Evolutionary conservation across 2,888 invertebrate species (phyloP).

Genomic region (Ormyrus labotus): DNA sequence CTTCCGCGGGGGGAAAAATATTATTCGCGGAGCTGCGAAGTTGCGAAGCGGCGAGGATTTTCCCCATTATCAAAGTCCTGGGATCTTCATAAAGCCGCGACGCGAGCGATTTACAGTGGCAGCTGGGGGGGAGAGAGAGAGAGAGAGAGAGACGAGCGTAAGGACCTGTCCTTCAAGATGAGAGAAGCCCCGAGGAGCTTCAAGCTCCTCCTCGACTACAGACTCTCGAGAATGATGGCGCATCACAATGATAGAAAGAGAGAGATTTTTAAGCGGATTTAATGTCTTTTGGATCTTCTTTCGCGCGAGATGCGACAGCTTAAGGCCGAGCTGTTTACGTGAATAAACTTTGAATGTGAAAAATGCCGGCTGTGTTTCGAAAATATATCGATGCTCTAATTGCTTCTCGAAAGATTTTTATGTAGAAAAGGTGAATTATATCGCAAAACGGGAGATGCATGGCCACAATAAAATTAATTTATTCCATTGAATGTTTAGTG

Average conservation of each 20-base stretch:
- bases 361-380: too few relatives aligned
- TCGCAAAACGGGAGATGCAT: background rate
- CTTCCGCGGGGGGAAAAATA: constrained; percentile 60
- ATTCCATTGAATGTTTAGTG: too few relatives aligned
- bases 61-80: constrained; percentile 60
- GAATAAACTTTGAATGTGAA: too few relatives aligned
- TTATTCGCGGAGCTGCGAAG: constrained; percentile 57
- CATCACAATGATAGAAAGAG: constrained; percentile 43
- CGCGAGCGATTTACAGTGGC: constrained; percentile 14
- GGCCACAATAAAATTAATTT: too few relatives aligned
- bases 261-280: constrained; percentile 48
- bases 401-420: too few relatives aligned
- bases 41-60: constrained; percentile 60
- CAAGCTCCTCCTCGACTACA: constrained; percentile 15
- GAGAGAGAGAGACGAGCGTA: constrained; percentile 13
- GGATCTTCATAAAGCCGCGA: constrained; percentile 63
- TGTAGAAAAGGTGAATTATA: background rate
- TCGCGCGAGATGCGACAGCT: background rate
- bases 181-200: constrained; percentile 21
- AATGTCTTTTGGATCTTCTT: constrained; percentile 22
- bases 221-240: background rate
- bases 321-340: background rate
- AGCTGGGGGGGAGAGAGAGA: constrained; percentile 6
- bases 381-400: too few relatives aligned
- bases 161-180: constrained; percentile 49